Evolutionary conservation across 64 coral and sea anemone species (phyloP), one percentile per base, ranked within the genome.

Genomic region (Platygyra sinensis): DNA sequence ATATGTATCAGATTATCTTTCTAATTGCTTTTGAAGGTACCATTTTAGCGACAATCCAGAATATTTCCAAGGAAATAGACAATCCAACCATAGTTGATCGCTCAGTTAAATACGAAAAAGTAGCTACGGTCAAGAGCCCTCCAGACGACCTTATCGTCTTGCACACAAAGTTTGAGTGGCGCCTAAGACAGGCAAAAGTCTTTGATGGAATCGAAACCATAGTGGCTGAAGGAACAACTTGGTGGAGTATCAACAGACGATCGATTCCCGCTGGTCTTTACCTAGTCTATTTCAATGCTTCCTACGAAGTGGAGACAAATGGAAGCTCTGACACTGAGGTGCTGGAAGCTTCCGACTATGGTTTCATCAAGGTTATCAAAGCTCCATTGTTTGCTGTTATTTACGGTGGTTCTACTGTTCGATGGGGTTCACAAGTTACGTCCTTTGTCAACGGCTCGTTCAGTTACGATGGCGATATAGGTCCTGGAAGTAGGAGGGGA

Each of bases 391-490:
- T 51, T 18, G 77, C 77, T n/a, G 57, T 80, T 30, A 80, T 80
- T 60, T 51, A 80, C 12, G 77, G 77, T 59, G 77, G 52, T 3
- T 60, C 11, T 52, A 80, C 8, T 80, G 77, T 80, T 59, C 77
- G 77, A 15, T 80, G 77, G 77, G 77, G 77, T 30, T 80, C 77
- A 30, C 12, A 15, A 25, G 77, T 59, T 29, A 60, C 10, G 15
- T n/a, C 57, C n/a, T 30, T 52, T 11, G 77, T 80, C 18, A n/a
- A 80, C 57, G 77, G 77, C 0, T 80, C 52, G 30, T n/a, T 80
- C 10, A 80, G 77, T n/a, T 80, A 80, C 42, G 77, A 80, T n/a
- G 77, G 51, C 0, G 77, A 80, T 12, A 59, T 80, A 30, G 77
- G 77, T 25, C 51, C 51, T 59, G 77, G 52, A 14, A 30, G n/a